Evolutionary conservation across 2,113 vertebrate species (phyloP).

Genomic region (Mesitornis unicolor): DNA sequence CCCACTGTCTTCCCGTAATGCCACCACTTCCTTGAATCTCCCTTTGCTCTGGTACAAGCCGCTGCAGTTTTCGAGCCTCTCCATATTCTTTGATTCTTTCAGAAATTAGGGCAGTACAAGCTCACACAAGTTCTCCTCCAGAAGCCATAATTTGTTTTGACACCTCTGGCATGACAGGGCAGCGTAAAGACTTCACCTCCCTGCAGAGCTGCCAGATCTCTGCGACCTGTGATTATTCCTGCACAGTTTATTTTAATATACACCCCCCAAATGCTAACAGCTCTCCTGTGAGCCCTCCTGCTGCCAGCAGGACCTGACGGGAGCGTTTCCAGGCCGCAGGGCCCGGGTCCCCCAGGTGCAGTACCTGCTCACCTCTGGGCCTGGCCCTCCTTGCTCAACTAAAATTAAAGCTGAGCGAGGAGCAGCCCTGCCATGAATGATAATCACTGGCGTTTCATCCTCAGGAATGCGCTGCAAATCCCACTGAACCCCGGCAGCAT

Average conservation of each 20-base stretch:
- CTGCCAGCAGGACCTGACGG: neutral
- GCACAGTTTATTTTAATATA: neutral
- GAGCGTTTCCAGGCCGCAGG: neutral
- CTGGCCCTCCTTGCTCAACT: neutral
- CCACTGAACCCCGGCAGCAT: neutral
- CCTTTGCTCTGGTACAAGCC: rapidly evolving
- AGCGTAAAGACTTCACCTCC: neutral
- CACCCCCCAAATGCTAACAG: neutral
- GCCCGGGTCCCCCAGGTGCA: neutral
- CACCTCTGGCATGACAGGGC: neutral
- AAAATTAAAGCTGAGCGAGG: neutral
- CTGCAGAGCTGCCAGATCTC: neutral
- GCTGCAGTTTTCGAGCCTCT: neutral
- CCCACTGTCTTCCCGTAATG: rapidly evolving
- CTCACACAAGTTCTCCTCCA: neutral
- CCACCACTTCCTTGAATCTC: neutral
- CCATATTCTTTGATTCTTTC: neutral
- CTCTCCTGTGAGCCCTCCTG: neutral
- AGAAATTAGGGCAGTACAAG: neutral
- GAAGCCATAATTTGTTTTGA: neutral
- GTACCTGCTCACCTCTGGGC: neutral
- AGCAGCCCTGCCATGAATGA: neutral
- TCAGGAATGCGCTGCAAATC: neutral
- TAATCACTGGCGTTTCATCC: neutral
- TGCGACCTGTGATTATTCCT: neutral